These are phyloP conservation scores for Cremastinae sp. DNA, from an alignment of 2,888 invertebrate genomes.

Conservation along the genomic window DNA sequence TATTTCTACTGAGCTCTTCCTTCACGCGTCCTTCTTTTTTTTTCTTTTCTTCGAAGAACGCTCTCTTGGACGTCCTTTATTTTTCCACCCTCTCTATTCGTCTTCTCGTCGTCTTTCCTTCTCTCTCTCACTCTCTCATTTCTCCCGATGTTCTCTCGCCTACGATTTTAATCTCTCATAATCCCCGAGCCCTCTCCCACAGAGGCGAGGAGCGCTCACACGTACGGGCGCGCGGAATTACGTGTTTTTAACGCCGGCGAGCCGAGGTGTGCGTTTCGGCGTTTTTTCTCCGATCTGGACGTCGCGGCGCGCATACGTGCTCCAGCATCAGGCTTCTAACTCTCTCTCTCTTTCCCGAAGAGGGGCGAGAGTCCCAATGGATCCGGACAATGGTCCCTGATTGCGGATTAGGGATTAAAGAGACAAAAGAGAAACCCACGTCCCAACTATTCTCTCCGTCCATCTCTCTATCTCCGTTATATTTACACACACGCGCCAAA, in stretches of 20 bases:
- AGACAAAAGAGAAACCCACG: constrained; percentile 72
- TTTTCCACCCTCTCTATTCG: constrained; percentile 28
- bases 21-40: neutral
- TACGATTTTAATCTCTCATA: constrained; percentile 65
- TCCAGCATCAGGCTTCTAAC: constrained; percentile 61
- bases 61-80: too few relatives aligned
- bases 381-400: constrained; percentile 76
- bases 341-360: too few relatives aligned
- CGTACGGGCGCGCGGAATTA: too few relatives aligned
- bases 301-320: constrained; percentile 66
- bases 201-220: too few relatives aligned
- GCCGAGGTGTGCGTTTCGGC: constrained; percentile 59
- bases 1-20: constrained; percentile 29
- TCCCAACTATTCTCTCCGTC: constrained; percentile 56
- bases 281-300: constrained; percentile 40
- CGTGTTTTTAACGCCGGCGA: too few relatives aligned
- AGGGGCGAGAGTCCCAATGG: constrained; percentile 58
- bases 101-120: constrained; percentile 5
- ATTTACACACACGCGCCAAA: too few relatives aligned
- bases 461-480: too few relatives aligned
- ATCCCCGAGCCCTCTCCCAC: constrained; percentile 57
- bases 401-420: constrained; percentile 78
- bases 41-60: too few relatives aligned
- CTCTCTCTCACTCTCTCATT: constrained; percentile 20
- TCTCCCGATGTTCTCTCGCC: constrained; percentile 40